Evolutionary conservation across 2,113 vertebrate genomes (phyloP), one percentile per base, ranked within the genome.

Genomic region (Oceanites oceanicus): DNA sequence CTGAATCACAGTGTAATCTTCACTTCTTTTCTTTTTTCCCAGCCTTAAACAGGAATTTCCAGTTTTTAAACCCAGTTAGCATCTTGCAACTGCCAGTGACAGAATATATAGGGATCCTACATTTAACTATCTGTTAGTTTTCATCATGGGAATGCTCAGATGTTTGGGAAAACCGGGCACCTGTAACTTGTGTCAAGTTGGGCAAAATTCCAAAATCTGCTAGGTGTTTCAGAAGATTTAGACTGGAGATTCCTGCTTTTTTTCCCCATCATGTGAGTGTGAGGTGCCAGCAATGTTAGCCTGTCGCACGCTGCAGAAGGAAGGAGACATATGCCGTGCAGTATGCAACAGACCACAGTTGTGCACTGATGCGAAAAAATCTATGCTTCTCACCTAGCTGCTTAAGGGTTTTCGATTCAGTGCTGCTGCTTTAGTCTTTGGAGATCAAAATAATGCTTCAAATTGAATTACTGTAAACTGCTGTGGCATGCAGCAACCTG

Each of bases 381-480:
- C 82, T 62, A 6, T 90, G 80, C 56, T 86, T 55, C 59, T 90
- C 63, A 83, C 89, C 86, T 27, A 91, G 63, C 86, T 92, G 80
- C 58, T 94, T 88, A 92, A 94, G 93, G 85, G 75, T 63, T 93
- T 96, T 96, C 18, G 2, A 82, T 94, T 94, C 87, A 65, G n/a
- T 44, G 62, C 76, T 84, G 47, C 76, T 94, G 74, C 88, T 94
- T 94, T 91, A 80, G 78, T 93, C 86, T 95, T 83, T 77, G 76
- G 79, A 94, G 85, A 88, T 91, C 67, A 94, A 96, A 97, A 87
- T 75, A 93, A 68, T 74, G 79, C 59, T 94, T 90, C 93, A 90
- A 45, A 94, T 36, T 71, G 84, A 94, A 90, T 97, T 96, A 94
- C 68, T 81, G 58, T 65, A 86, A 96, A 90, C 47, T 87, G 70